phyloP scores from a whole-genome alignment of 1,140 invertebrate species.

The Drusus annulatus region DNA sequence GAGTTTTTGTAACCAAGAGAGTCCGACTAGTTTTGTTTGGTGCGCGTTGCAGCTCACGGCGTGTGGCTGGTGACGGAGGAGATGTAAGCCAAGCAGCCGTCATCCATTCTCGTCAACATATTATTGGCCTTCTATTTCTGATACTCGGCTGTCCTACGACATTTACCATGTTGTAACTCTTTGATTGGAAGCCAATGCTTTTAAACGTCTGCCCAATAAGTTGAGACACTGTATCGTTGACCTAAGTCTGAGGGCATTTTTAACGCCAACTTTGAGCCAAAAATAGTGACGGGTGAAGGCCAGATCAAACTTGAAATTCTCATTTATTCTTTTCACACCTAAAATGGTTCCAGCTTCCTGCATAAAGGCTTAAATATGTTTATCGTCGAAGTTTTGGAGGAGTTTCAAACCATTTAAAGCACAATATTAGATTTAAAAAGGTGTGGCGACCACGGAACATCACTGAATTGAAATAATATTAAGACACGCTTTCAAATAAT shows the following conservation, averaged over 20 bases:
- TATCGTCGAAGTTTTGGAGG: too few relatives aligned
- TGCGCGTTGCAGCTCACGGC: not conserved
- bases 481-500: too few relatives aligned
- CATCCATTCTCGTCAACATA: not conserved
- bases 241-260: not conserved
- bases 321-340: too few relatives aligned
- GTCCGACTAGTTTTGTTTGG: not conserved
- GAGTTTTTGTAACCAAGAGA: not conserved
- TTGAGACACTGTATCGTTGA: constrained; percentile 35
- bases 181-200: constrained; percentile 55
- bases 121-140: constrained; percentile 45
- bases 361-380: too few relatives aligned
- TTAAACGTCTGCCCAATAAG: not conserved
- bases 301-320: too few relatives aligned
- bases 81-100: constrained; percentile 1
- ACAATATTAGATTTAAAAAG: too few relatives aligned
- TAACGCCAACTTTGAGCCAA: too few relatives aligned
- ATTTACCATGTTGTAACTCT: constrained; percentile 53
- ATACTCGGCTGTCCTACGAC: constrained; percentile 42
- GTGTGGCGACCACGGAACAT: too few relatives aligned
- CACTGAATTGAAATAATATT: too few relatives aligned
- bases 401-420: too few relatives aligned
- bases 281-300: too few relatives aligned
- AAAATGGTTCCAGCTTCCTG: too few relatives aligned
- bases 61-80: not conserved